Evolutionary conservation across 2,113 vertebrate genomes (phyloP).

Genomic region (Crotalus viridis): DNA sequence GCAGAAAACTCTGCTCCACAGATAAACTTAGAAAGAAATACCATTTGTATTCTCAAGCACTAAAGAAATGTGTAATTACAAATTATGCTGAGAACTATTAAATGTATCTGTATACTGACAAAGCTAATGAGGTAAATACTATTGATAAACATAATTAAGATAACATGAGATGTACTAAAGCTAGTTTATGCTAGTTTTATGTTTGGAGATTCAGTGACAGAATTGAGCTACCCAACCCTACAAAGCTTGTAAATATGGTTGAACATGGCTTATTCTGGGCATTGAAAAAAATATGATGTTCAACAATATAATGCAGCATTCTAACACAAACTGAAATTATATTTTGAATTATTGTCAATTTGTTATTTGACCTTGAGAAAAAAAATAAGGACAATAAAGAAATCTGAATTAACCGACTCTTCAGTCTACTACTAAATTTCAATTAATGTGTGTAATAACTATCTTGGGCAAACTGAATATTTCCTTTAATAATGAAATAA

Average conservation of each 20-base stretch:
- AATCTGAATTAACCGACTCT: neutral
- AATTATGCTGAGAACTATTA: neutral
- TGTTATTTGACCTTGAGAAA: neutral
- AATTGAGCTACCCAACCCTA: neutral
- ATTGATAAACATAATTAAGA: neutral
- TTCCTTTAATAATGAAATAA: neutral
- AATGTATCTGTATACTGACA: neutral
- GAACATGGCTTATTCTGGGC: neutral
- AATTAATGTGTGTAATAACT: neutral
- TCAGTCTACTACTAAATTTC: neutral
- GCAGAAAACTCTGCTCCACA: neutral
- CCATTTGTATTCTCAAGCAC: neutral
- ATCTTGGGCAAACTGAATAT: neutral
- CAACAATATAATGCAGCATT: neutral
- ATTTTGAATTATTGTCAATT: constrained; percentile 15
- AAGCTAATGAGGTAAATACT: neutral
- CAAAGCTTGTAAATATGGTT: neutral
- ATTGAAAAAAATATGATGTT: neutral
- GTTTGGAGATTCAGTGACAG: neutral
- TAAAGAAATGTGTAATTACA: neutral
- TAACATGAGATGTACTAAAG: neutral
- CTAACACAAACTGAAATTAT: neutral
- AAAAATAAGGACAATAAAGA: neutral
- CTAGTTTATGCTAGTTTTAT: neutral
- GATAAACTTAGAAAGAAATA: neutral